A percentile compares a stretch with the other conserved stretches of the same genome.
Evolutionary conservation across 2,797 vertebrate genomes (phyloP).

Genomic region (Microtus agrestis): DNA sequence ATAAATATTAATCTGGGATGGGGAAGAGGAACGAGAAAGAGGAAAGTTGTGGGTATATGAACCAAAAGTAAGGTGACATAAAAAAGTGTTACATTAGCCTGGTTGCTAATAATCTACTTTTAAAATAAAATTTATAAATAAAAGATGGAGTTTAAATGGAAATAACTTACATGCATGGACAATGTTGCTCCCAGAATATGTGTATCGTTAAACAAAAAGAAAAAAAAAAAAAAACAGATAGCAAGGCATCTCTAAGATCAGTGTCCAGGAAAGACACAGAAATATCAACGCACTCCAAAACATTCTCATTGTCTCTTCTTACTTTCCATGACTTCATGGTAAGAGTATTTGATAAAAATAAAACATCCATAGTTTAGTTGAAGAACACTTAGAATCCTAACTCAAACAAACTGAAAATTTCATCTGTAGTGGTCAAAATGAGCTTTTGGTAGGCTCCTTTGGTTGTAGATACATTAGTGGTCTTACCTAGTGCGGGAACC

Average conservation of each 20-base stretch:
- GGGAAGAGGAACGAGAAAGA: neutral
- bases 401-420: neutral
- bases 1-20: neutral
- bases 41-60: neutral
- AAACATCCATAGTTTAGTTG: too few relatives aligned
- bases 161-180: neutral
- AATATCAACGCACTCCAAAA: neutral
- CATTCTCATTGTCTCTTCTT: too few relatives aligned
- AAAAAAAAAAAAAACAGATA: neutral
- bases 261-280: neutral
- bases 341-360: neutral
- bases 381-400: neutral
- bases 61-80: neutral
- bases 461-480: neutral
- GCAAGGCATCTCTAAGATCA: neutral
- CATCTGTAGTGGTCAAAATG: neutral
- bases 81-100: neutral
- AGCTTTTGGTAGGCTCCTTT: too few relatives aligned
- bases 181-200: neutral
- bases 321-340: too few relatives aligned
- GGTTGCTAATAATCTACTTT: neutral
- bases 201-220: neutral
- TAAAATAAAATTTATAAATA: neutral
- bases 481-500: neutral
- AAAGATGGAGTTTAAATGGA: neutral